These are phyloP conservation scores for Toxotes lorentzi DNA, from an alignment of 2,797 vertebrate species.

Conservation along the genomic window DNA sequence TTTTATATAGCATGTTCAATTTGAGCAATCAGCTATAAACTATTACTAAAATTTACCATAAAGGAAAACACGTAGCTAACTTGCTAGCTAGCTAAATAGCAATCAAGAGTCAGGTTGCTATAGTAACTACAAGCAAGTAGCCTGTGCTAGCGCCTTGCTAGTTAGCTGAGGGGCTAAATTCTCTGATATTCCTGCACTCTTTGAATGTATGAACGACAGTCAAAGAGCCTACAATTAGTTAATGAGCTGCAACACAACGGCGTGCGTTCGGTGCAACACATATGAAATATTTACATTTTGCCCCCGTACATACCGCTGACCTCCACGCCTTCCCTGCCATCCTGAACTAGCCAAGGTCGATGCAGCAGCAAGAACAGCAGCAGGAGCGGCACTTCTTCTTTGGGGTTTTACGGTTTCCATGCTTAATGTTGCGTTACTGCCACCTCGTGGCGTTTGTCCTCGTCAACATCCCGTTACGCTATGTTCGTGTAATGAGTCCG, in stretches of 20 bases:
- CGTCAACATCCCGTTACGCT: neutral
- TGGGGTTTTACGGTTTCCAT: too few species aligned
- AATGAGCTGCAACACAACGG: neutral
- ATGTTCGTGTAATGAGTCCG: neutral
- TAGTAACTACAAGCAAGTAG: slow-evolving; percentile 64
- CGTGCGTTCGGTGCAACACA: neutral
- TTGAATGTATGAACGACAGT: neutral
- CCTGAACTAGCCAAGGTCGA: slow-evolving; percentile 68
- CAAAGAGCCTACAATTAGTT: neutral
- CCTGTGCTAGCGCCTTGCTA: slow-evolving; percentile 24
- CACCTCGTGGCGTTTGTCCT: neutral
- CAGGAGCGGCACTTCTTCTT: neutral
- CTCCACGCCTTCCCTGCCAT: slow-evolving; percentile 87
- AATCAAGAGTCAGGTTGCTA: slow-evolving; percentile 61
- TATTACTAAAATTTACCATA: neutral
- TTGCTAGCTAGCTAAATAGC: neutral
- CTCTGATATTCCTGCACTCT: neutral
- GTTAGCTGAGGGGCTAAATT: slow-evolving; percentile 2
- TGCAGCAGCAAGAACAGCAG: neutral
- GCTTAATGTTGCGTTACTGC: neutral
- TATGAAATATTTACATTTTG: neutral
- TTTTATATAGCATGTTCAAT: slow-evolving; percentile 7
- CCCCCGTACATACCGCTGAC: slow-evolving; percentile 82
- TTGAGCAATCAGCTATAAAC: neutral
- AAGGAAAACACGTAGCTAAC: neutral